Evolutionary conservation across 1,140 invertebrate genomes (phyloP), one percentile per base, ranked within the genome.

Genomic region (Zaprionus capensis): DNA sequence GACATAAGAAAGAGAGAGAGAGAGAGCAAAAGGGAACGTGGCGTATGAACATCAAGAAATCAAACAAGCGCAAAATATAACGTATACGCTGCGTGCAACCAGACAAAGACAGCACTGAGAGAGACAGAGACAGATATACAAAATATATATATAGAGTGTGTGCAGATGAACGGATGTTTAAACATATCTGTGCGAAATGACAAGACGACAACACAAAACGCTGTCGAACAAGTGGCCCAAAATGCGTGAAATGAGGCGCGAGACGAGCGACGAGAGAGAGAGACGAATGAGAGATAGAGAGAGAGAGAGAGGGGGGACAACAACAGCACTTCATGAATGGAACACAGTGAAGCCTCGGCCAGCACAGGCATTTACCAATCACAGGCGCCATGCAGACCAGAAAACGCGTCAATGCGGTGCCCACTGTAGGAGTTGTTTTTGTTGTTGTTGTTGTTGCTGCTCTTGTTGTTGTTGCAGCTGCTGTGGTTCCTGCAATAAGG

Each of bases 381-480:
- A 92, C 91, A 61, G 91, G 91, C 74, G 91, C 91, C 91, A 92
- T 92, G 71, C 91, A 92, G 80, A 91, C 87, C 81, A 92, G 76
- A 79, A 92, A 92, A 57, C 91, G 79, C 51, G 91, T 91, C 79
- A 92, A 76, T 44, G 91, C 78, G 53, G 91, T 86, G 68, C 87
- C 91, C 34, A 64, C 49, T 62, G 71, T 36, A 24, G 72, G 28
- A 62, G 77, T 28, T 20, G 17, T 24, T 58, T 31, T 11, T 31
- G 12, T 55, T 56, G 28, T 1, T 31, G 28, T 7, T 28, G 1
- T 28, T 28, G 67, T 46, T 24, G n/a, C 15, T 31, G 28, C 28
- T 28, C 2, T 31, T 31, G 68, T 56, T 24, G n/a, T 58, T 68
- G 65, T 17, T 20, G 78, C 26, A 55, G 62, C 15, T 53, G 31